Conservation (phyloP, 2,888 invertebrate species). For the Criorhina ranunculi region DNA sequence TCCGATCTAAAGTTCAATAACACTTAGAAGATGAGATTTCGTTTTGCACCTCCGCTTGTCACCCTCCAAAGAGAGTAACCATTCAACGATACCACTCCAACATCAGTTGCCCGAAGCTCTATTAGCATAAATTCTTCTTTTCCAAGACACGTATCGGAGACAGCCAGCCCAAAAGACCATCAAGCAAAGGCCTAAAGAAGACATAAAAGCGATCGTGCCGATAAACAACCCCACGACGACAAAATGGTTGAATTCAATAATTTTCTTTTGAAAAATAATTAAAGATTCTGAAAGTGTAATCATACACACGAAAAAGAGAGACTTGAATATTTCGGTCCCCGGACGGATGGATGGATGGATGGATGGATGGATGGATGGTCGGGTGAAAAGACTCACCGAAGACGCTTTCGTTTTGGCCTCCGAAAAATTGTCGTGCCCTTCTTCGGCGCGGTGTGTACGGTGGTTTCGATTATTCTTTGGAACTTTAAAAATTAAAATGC, state of each 20-base stretch:
- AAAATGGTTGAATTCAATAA: conserved; percentile 69
- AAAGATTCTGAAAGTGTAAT: conserved; percentile 75
- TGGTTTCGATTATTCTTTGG: conserved; percentile 18
- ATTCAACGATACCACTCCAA: conserved; percentile 26
- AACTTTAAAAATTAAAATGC: conserved; percentile 68
- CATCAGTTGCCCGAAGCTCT: conserved; percentile 33
- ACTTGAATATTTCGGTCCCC: conserved; percentile 36
- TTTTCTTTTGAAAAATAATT: conserved; percentile 76
- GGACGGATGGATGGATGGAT: conserved; percentile 63
- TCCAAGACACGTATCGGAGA: conserved; percentile 43
- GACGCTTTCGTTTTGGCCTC: conserved; percentile 72
- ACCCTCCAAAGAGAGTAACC: conserved; percentile 22
- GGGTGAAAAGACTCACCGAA: conserved; percentile 46
- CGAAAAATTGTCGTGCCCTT: conserved; percentile 71
- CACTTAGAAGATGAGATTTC: conserved; percentile 52
- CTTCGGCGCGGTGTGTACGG: conserved; percentile 57
- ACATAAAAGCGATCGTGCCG: conserved; percentile 76
- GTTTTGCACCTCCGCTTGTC: conserved; percentile 18
- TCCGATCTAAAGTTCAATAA: conserved; percentile 62
- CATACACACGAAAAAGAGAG: conserved; percentile 71
- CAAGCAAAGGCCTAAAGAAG: conserved; percentile 69
- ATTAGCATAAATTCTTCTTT: conserved; percentile 74
- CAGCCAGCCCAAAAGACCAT: conserved; percentile 23
- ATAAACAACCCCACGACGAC: conserved; percentile 72
- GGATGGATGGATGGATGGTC: conserved; percentile 56